Base-by-base conservation (phyloP, 2,113 vertebrate species). In the Sisor rabdophorus region DNA sequence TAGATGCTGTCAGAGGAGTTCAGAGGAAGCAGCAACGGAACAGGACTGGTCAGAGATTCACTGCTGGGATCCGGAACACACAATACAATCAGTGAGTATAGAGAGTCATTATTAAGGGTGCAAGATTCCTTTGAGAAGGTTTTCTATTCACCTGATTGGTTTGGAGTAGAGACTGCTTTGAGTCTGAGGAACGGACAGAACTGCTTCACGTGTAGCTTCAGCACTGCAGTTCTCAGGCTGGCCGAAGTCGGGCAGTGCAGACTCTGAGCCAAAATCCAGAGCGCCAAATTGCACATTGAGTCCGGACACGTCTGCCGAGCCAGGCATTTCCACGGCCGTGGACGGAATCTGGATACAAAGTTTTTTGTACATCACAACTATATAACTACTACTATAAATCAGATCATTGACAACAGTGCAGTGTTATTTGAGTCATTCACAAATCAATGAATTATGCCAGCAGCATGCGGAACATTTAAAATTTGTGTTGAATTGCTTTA, bases 241-340 rank as follows among this genome's bases (percentile, higher is more conserved):
- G 87, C 93, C 93, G 80, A 96, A 96, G 59, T 96, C 95, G 1
- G 92, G 88, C 54, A 98, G 83, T 0, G 93, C 88, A 0, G 95
- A 90, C 85, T 98, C 96, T 3, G 95, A 94, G 85, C 96, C 96
- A 84, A 99, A 99, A 86, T 98, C 95, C 54, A 99, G 82, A 26
- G 97, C 95, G 50, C 97, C 97, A 83, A 99, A 99, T 85, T 98
- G 97, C 84, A 98, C 93, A 85, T 98, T 97, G 75, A 99, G 90
- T 47, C 94, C 95, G 0, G 93, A 93, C 58, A 98, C 79, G 22
- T 99, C 96, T 9, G 95, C 87, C 19, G 95, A 94, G 71, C 95
- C 96, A 15, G 97, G 96, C 97, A 98, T 98, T 88, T 99, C 96
- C 76, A 99, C 97, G 3, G 97, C 97, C 36, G 95, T 95, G 53